phyloP scores from a whole-genome alignment of 1,140 invertebrate species.

The Drosophila pandora region DNA sequence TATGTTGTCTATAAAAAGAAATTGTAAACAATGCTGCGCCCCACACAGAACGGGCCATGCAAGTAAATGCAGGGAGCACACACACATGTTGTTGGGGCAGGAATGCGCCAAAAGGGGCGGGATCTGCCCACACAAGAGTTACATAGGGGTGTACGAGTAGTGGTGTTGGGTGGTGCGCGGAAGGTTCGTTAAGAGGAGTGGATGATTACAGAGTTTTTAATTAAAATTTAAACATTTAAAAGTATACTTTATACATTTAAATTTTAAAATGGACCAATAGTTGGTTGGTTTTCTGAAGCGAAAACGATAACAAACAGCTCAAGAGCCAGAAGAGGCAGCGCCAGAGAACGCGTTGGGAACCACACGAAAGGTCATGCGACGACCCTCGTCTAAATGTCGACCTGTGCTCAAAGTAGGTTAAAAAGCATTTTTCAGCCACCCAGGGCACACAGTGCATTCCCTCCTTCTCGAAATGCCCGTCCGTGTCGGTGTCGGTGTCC shows the following conservation, averaged over 20 bases:
- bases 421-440: conserved; percentile 62
- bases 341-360: conserved; percentile 25
- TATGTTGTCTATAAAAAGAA: conserved; percentile 69
- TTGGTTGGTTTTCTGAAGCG: not conserved
- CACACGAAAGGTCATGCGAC: conserved; percentile 74
- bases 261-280: too few species aligned
- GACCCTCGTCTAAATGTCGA: conserved; percentile 76
- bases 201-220: not conserved
- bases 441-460: conserved; percentile 52
- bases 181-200: too few species aligned
- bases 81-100: conserved; percentile 58
- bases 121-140: conserved; percentile 21
- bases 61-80: conserved; percentile 32
- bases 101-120: conserved; percentile 38
- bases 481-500: conserved; percentile 27
- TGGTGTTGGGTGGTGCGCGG: conserved; percentile 6
- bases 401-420: conserved; percentile 74
- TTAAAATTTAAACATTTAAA: too few species aligned
- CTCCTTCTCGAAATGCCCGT: conserved; percentile 6
- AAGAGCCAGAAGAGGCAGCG: not conserved
- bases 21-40: conserved; percentile 66
- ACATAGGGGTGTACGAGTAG: conserved; percentile 14
- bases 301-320: not conserved
- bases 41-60: conserved; percentile 4
- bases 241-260: too few species aligned